Evolutionary conservation across 2,797 vertebrate genomes (phyloP).

Genomic region (Pithecia hirsuta): DNA sequence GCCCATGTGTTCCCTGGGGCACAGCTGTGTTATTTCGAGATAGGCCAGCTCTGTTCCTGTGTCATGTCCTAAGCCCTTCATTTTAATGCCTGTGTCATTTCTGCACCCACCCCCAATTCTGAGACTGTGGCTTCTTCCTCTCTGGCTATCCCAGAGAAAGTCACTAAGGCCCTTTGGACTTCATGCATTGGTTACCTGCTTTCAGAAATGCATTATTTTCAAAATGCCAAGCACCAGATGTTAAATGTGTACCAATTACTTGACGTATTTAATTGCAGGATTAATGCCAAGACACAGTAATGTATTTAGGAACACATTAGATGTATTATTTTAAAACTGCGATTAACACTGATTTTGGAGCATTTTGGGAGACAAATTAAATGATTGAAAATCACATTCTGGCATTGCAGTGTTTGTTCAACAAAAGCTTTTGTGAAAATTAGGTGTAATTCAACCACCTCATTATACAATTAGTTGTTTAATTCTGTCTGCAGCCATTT

Average conservation of each 20-base stretch:
- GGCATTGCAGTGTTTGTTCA: conserved; percentile 43
- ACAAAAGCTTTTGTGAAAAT: conserved; percentile 52
- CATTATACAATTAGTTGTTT: conserved; percentile 23
- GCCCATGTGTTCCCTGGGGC: fast-evolving
- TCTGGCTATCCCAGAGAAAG: neutral
- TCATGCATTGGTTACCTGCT: neutral
- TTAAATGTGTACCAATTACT: neutral
- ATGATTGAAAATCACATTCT: conserved; percentile 61
- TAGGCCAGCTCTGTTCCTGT: neutral
- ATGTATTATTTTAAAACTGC: conserved; percentile 58
- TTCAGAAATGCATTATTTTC: neutral
- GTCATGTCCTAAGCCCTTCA: fast-evolving
- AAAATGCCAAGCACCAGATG: neutral
- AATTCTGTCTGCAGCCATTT: neutral
- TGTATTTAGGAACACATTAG: conserved; percentile 47
- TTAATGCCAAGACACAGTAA: neutral
- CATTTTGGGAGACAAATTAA: conserved; percentile 67
- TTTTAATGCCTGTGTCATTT: neutral
- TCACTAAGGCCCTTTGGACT: neutral
- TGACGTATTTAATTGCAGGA: conserved; percentile 30
- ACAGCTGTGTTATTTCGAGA: neutral
- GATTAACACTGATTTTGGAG: conserved; percentile 59
- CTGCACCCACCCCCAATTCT: neutral
- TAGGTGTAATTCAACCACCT: conserved; percentile 51
- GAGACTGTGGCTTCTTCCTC: neutral